Percentiles rank a stretch among this genome's conserved stretches.
These are phyloP conservation scores for Pogonomyrmex californicus DNA, from an alignment of 1,140 invertebrate species.

Conservation along the genomic window DNA sequence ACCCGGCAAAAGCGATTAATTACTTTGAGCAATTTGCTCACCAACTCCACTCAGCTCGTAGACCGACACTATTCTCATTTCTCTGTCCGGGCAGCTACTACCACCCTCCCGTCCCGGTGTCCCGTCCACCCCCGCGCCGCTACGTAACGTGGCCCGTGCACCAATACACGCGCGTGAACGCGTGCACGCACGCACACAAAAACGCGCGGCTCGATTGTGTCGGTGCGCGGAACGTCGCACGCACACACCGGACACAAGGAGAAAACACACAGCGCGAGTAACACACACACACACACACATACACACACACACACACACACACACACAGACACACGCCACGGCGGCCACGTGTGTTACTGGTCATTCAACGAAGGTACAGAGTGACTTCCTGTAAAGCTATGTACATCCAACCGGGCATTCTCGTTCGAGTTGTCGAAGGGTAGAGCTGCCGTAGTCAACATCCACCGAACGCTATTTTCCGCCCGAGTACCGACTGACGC, in stretches of 20 bases:
- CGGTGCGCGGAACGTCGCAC: slow-evolving; percentile 1
- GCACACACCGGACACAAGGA: slow-evolving; percentile 15
- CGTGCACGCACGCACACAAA: slow-evolving; percentile 56
- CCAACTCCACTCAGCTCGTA: slow-evolving; percentile 85
- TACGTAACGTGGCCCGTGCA: slow-evolving; percentile 70
- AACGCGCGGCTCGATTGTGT: not conserved
- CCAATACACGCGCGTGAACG: slow-evolving; percentile 45
- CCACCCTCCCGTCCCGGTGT: slow-evolving; percentile 71
- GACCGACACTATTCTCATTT: slow-evolving; percentile 86
- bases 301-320: slow-evolving; percentile 37
- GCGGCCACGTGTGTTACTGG: slow-evolving; percentile 70
- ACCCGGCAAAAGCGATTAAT: slow-evolving; percentile 86
- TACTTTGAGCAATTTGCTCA: slow-evolving; percentile 86
- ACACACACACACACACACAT: not conserved
- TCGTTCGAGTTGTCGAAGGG: slow-evolving; percentile 78
- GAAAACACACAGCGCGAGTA: slow-evolving; percentile 35
- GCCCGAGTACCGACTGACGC: slow-evolving; percentile 73
- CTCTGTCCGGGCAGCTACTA: slow-evolving; percentile 78
- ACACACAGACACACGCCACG: slow-evolving; percentile 25
- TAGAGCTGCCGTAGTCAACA: slow-evolving; percentile 75
- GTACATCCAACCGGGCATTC: slow-evolving; percentile 76
- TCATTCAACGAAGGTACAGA: slow-evolving; percentile 78
- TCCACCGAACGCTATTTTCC: slow-evolving; percentile 77
- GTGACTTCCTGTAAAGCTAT: slow-evolving; percentile 80
- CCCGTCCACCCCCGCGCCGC: slow-evolving; percentile 63